Percentiles rank a stretch among this genome's conserved stretches.
Evolutionary conservation across 2,797 vertebrate species (phyloP).

Genomic region (Oreochromis mossambicus): DNA sequence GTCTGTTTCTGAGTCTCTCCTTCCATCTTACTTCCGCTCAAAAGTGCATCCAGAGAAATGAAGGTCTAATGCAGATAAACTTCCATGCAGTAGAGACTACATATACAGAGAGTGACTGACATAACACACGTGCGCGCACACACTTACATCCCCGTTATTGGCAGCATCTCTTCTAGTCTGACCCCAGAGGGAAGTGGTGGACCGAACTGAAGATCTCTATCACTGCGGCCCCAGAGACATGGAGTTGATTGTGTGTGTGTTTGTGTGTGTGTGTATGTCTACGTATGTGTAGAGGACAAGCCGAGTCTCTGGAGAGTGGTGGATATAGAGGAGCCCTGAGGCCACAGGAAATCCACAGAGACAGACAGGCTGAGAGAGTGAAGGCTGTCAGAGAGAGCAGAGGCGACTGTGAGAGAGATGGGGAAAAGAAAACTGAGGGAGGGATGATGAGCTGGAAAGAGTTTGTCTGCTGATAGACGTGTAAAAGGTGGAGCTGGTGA

Average conservation of each 20-base stretch:
- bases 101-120: constrained; percentile 45
- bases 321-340: constrained; percentile 64
- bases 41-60: constrained; percentile 14
- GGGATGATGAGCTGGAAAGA: background rate
- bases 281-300: constrained; percentile 27
- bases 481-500: background rate
- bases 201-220: constrained; percentile 73
- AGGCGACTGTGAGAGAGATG: constrained; percentile 24
- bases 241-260: constrained; percentile 53
- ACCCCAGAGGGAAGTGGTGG: constrained; percentile 68
- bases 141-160: constrained; percentile 44
- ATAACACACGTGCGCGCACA: constrained; percentile 15
- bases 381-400: constrained; percentile 64
- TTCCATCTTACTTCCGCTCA: background rate
- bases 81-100: background rate
- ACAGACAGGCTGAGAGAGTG: constrained; percentile 76
- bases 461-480: background rate
- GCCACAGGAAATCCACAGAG: constrained; percentile 79
- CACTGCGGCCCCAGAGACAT: constrained; percentile 61
- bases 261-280: constrained; percentile 4
- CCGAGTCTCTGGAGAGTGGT: constrained; percentile 52
- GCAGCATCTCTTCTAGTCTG: constrained; percentile 66
- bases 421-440: constrained; percentile 4
- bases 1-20: background rate
- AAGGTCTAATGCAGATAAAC: constrained; percentile 25